Conservation (phyloP, 2,113 vertebrate genomes). For the Nothoprocta perdicaria region DNA sequence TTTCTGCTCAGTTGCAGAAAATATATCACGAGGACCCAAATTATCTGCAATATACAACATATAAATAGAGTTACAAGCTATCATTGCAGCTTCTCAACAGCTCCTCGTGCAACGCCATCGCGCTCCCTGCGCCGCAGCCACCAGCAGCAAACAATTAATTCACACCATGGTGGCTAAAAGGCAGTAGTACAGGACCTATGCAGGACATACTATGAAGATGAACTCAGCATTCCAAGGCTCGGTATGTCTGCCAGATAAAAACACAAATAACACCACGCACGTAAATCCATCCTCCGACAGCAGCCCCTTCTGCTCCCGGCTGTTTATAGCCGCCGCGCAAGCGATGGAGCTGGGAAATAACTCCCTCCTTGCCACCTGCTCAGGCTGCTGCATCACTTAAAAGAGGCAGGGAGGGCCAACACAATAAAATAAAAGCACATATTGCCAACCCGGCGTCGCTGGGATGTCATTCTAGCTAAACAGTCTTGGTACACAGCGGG, state of each 20-base stretch:
- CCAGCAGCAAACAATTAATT: background rate
- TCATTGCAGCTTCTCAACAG: background rate
- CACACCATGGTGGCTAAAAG: background rate
- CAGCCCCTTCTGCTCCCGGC: background rate
- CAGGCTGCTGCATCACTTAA: background rate
- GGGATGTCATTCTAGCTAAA: background rate
- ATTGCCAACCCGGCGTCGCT: background rate
- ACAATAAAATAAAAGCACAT: background rate
- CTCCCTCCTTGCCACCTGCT: slow-evolving; percentile 39
- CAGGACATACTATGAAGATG: background rate
- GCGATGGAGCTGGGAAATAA: background rate
- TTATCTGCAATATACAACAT: background rate
- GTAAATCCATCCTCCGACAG: background rate
- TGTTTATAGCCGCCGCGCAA: slow-evolving; percentile 38
- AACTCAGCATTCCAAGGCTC: background rate
- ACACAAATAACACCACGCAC: background rate
- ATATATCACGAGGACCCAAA: background rate
- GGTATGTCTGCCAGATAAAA: background rate
- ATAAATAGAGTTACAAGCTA: background rate
- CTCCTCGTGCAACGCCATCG: fast-evolving
- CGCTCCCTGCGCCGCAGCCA: background rate
- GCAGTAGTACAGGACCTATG: background rate
- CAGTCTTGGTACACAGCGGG: fast-evolving
- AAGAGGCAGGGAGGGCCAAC: background rate
- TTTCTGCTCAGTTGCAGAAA: background rate